phyloP scores from a whole-genome alignment of 2,113 vertebrate genomes.

The Urocitellus parryii region DNA sequence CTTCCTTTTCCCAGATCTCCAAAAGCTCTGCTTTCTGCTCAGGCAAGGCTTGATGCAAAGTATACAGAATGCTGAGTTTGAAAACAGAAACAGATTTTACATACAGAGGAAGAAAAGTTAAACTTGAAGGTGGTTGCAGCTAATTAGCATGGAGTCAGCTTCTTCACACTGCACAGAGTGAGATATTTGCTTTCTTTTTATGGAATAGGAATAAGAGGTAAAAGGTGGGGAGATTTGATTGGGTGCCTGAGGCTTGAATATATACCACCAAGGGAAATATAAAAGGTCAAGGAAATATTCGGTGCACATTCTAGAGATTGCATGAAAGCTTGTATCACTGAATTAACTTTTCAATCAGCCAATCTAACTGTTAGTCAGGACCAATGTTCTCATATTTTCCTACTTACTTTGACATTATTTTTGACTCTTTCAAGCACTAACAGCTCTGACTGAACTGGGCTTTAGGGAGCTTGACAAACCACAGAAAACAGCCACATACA shows the following conservation, averaged over 20 bases:
- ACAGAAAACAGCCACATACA: constrained; percentile 70
- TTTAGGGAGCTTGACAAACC: constrained; percentile 81
- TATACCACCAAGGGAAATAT: constrained; percentile 50
- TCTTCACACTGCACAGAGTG: constrained; percentile 59
- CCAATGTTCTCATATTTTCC: constrained; percentile 73
- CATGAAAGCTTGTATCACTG: constrained; percentile 83
- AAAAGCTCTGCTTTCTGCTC: constrained; percentile 59
- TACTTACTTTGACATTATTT: constrained; percentile 80
- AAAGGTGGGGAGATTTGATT: constrained; percentile 65
- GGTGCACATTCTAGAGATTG: constrained; percentile 70
- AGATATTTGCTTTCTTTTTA: constrained; percentile 64
- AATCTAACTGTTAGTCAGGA: constrained; percentile 63
- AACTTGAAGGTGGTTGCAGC: constrained; percentile 16
- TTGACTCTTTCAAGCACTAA: constrained; percentile 77
- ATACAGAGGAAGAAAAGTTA: constrained; percentile 52
- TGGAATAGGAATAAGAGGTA: background rate
- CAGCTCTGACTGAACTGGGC: constrained; percentile 79
- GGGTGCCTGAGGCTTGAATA: constrained; percentile 59
- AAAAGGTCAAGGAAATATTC: constrained; percentile 66
- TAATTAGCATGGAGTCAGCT: constrained; percentile 70
- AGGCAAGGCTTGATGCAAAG: background rate
- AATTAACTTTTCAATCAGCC: constrained; percentile 85
- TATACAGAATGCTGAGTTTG: constrained; percentile 58
- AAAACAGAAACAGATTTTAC: constrained; percentile 64
- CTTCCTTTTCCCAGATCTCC: background rate